phyloP scores from a whole-genome alignment of 1,140 invertebrate species.

The Anthonomus grandis region DNA sequence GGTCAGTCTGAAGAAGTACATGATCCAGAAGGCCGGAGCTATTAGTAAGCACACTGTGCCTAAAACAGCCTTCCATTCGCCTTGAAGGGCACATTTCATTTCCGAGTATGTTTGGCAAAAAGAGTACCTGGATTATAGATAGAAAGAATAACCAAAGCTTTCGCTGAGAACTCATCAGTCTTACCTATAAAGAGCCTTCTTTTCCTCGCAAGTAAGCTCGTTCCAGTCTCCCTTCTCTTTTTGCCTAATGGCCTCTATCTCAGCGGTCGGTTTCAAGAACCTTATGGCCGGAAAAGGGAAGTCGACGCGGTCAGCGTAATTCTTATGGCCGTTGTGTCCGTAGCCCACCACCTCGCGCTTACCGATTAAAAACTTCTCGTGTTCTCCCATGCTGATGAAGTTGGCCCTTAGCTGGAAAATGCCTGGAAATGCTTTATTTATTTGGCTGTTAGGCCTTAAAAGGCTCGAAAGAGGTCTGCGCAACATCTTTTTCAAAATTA shows the following conservation, averaged over 20 bases:
- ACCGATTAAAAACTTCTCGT: slow-evolving; percentile 56
- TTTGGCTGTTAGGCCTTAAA: no score
- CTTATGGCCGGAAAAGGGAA: slow-evolving; percentile 87
- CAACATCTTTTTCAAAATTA: no score
- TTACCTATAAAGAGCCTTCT: slow-evolving; percentile 79
- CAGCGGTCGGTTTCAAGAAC: slow-evolving; percentile 65
- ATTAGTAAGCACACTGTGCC: slow-evolving; percentile 47
- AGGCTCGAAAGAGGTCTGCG: no score
- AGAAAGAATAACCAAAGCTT: not conserved
- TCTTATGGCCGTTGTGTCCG: slow-evolving; percentile 76
- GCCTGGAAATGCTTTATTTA: no score
- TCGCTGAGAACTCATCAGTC: not conserved
- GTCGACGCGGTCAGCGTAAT: slow-evolving; percentile 74
- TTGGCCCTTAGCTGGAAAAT: no score
- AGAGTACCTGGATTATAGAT: slow-evolving; percentile 59
- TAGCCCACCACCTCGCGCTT: slow-evolving; percentile 88
- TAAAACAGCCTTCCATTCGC: slow-evolving; percentile 79
- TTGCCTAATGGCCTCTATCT: slow-evolving; percentile 67
- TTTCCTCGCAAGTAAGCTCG: slow-evolving; percentile 82
- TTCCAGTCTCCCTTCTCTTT: slow-evolving; percentile 97
- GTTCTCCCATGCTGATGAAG: no score
- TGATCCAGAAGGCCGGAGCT: slow-evolving; percentile 20
- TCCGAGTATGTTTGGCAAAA: slow-evolving; percentile 92
- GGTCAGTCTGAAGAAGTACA: slow-evolving; percentile 8
- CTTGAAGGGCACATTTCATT: slow-evolving; percentile 71